phyloP scores from a whole-genome alignment of 2,113 vertebrate genomes.

The Poeciliopsis turrubarensis region DNA sequence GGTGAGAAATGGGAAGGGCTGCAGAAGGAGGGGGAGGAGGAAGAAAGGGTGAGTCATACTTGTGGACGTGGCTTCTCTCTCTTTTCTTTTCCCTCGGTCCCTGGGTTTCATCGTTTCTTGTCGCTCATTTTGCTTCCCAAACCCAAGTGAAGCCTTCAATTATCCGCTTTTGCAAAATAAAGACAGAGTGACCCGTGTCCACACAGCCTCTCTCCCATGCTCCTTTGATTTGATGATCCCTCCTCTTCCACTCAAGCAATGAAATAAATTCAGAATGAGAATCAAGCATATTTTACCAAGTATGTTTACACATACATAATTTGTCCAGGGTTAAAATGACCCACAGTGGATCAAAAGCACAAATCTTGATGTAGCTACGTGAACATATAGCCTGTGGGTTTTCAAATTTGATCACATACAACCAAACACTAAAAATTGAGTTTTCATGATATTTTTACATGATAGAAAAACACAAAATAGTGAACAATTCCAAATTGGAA shows the following conservation, averaged over 20 bases:
- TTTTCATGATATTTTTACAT: too few species aligned
- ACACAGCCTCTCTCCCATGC: conserved; percentile 1
- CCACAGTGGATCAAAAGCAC: too few species aligned
- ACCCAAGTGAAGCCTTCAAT: conserved; percentile 67
- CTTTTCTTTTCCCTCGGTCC: conserved; percentile 14
- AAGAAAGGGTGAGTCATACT: conserved; percentile 65
- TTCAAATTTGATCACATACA: too few species aligned
- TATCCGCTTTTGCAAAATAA: conserved; percentile 49
- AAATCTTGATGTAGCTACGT: too few species aligned
- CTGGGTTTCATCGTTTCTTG: conserved; percentile 15
- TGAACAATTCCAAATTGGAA: too few species aligned
- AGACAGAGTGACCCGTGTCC: conserved; percentile 28
- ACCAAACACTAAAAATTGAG: too few species aligned
- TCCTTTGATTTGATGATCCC: not conserved
- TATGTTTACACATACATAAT: too few species aligned
- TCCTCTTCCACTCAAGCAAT: not conserved
- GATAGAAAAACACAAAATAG: too few species aligned
- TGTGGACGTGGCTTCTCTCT: conserved; percentile 73
- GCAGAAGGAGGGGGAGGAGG: conserved; percentile 33
- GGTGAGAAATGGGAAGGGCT: conserved; percentile 44
- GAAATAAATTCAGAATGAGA: not conserved
- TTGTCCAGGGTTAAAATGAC: too few species aligned
- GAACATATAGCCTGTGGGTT: too few species aligned
- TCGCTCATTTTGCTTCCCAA: conserved; percentile 45
- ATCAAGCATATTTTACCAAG: too few species aligned